Conservation (phyloP, 2,888 invertebrate species). For the Sinotaia quadrata region DNA sequence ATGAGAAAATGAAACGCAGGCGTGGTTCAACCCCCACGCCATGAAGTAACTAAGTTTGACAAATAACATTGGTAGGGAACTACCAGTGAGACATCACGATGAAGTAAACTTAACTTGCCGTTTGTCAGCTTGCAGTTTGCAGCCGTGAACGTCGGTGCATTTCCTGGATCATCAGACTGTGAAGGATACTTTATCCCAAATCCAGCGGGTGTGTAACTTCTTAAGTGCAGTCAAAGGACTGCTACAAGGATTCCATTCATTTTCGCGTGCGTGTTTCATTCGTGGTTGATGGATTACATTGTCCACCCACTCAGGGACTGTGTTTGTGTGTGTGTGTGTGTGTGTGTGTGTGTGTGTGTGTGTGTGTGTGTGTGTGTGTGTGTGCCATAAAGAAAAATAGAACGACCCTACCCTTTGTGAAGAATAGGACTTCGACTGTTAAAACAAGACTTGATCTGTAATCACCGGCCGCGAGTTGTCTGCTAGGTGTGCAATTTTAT, state of each 20-base stretch:
- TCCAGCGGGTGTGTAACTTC: not conserved
- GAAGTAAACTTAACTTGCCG: too few species aligned
- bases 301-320: not conserved
- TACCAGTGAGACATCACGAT: too few species aligned
- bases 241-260: not conserved
- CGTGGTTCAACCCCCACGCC: too few species aligned
- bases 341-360: not conserved
- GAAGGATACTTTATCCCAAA: not conserved
- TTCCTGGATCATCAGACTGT: not conserved
- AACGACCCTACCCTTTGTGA: not conserved
- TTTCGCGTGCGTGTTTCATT: not conserved
- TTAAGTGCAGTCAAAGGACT: not conserved
- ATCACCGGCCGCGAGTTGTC: too few species aligned
- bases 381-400: not conserved
- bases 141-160: not conserved
- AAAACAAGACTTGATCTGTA: too few species aligned
- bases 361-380: slow-evolving; percentile 1
- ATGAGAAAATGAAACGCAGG: too few species aligned
- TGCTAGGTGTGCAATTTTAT: too few species aligned
- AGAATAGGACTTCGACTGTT: too few species aligned
- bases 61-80: too few species aligned
- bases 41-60: too few species aligned
- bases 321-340: slow-evolving; percentile 8
- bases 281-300: too few species aligned
- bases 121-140: too few species aligned